A percentile compares a stretch with the other conserved stretches of the same genome.
phyloP scores from a whole-genome alignment of 2,797 vertebrate species.

The Malacoraja senta region DNA sequence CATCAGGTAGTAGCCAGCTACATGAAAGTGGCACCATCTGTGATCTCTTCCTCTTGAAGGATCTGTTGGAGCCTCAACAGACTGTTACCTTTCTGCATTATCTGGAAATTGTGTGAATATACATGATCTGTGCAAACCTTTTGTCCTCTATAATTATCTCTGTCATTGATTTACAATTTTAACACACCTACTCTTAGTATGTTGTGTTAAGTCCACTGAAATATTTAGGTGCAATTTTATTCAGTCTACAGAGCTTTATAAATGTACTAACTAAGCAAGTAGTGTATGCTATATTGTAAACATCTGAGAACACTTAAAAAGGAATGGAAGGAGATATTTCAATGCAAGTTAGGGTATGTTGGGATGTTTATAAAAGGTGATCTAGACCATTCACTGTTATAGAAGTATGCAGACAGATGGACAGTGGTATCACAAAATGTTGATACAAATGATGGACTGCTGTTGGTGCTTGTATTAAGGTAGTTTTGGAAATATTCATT shows the following conservation, averaged over 20 bases:
- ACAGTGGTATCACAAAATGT: neutral
- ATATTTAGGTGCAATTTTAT: neutral
- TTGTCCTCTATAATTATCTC: neutral
- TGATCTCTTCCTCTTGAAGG: neutral
- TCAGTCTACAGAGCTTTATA: neutral
- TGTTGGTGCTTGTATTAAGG: neutral
- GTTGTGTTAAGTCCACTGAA: neutral
- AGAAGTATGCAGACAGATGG: neutral
- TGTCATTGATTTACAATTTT: neutral
- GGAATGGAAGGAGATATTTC: neutral
- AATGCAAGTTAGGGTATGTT: neutral
- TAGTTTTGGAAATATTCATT: neutral
- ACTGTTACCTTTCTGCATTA: neutral
- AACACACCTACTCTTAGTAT: neutral
- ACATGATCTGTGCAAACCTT: neutral
- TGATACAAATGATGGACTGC: neutral
- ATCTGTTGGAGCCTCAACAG: neutral
- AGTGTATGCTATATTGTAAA: neutral
- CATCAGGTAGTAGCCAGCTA: neutral
- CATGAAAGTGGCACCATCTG: neutral
- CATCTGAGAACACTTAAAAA: constrained; percentile 34
- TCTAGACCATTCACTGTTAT: neutral
- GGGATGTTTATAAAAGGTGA: neutral
- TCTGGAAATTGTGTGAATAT: neutral
- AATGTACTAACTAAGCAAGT: neutral